Evolutionary conservation across 1,140 invertebrate genomes (phyloP).

Genomic region (Lepidurus apus): DNA sequence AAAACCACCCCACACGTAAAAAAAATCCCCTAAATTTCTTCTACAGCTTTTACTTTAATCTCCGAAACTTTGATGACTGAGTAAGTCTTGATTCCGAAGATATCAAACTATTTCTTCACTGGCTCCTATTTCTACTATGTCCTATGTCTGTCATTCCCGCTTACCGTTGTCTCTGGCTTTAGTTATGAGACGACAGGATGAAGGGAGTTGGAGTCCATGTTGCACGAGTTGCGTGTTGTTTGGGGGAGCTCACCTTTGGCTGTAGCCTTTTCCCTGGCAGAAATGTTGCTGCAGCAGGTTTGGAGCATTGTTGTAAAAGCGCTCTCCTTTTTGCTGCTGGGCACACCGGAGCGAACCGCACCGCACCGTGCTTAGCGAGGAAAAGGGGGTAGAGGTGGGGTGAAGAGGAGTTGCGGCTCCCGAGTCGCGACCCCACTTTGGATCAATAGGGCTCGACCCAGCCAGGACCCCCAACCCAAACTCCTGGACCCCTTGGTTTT

Average conservation of each 20-base stretch:
- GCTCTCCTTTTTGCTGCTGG: not conserved
- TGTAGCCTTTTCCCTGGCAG: not conserved
- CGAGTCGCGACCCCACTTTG: constrained; percentile 12
- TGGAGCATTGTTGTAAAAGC: not conserved
- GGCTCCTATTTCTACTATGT: too few relatives aligned
- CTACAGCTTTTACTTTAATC: too few relatives aligned
- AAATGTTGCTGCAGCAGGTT: not conserved
- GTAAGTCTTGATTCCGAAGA: too few relatives aligned
- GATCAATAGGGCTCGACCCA: constrained; percentile 16
- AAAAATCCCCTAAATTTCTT: too few relatives aligned
- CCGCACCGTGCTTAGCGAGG: not conserved
- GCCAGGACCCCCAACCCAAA: not conserved
- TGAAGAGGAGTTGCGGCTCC: constrained; percentile 5
- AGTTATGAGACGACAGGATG: too few relatives aligned
- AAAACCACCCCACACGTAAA: too few relatives aligned
- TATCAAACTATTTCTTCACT: too few relatives aligned
- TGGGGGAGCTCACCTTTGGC: not conserved
- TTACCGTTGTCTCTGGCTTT: too few relatives aligned
- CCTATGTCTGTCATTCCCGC: too few relatives aligned
- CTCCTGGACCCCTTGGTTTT: not conserved
- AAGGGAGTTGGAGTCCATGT: not conserved
- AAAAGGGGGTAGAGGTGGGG: constrained; percentile 3
- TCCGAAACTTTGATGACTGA: too few relatives aligned
- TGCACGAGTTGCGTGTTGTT: not conserved
- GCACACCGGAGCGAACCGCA: not conserved